A percentile compares a stretch with the other conserved stretches of the same genome.
phyloP scores from a whole-genome alignment of 2,888 invertebrate genomes.

The Muschampia plurimacula region DNA sequence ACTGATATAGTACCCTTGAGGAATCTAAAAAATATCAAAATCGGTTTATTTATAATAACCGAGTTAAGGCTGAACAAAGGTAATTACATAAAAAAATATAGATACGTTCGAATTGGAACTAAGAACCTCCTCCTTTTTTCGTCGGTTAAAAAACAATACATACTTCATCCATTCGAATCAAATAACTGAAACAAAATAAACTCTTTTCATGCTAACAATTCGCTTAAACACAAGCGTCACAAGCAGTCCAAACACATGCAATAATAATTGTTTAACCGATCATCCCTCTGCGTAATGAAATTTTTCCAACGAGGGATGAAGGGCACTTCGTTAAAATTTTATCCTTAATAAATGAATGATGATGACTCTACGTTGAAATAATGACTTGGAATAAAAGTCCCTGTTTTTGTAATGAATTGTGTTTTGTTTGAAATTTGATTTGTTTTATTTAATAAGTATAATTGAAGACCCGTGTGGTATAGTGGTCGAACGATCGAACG shows the following conservation, averaged over 20 bases:
- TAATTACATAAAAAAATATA: no score
- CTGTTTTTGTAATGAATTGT: background rate
- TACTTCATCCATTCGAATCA: no score
- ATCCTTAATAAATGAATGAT: constrained; percentile 18
- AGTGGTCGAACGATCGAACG: no score
- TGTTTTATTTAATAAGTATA: no score
- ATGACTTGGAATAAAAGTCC: constrained; percentile 11
- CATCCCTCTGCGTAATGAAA: constrained; percentile 12
- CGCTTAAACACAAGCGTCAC: background rate
- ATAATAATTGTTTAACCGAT: constrained; percentile 10
- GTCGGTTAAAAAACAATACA: no score
- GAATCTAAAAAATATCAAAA: no score
- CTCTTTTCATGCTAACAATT: background rate
- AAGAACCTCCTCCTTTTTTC: no score
- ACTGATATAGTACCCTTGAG: no score
- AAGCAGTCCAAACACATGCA: background rate
- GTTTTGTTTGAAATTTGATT: background rate
- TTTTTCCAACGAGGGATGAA: constrained; percentile 8
- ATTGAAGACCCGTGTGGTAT: no score
- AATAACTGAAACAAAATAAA: background rate
- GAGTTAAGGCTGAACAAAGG: no score
- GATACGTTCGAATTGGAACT: no score
- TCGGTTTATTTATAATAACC: no score
- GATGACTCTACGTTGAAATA: constrained; percentile 7
- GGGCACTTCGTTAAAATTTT: constrained; percentile 13